These are phyloP conservation scores for Melanophora roralis DNA, from an alignment of 2,888 invertebrate genomes.

Conservation along the genomic window DNA sequence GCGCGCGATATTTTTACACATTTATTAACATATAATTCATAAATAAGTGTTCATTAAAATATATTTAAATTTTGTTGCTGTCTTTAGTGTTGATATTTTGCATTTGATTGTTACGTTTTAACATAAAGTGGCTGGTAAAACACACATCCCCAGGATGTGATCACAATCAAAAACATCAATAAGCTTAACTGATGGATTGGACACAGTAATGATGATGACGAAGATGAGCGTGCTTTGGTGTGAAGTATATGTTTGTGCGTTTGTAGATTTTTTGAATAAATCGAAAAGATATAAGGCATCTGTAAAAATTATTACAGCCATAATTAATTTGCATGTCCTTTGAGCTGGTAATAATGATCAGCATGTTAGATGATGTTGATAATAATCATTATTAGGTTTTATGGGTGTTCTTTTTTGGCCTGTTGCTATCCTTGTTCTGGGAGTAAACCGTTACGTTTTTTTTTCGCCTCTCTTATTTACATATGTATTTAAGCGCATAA, in stretches of 20 bases:
- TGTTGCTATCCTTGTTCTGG: slow-evolving; percentile 30
- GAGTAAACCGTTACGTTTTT: not conserved
- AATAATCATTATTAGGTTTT: slow-evolving; percentile 48
- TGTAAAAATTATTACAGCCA: slow-evolving; percentile 12
- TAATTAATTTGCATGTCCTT: slow-evolving; percentile 38
- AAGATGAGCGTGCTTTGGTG: not conserved
- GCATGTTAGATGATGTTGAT: slow-evolving; percentile 25
- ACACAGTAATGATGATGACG: slow-evolving; percentile 40
- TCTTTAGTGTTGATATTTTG: not conserved
- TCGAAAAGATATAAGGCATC: not conserved
- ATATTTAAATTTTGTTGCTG: not conserved
- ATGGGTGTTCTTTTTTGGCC: slow-evolving; percentile 56
- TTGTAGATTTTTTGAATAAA: slow-evolving; percentile 19
- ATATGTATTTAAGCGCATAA: slow-evolving; percentile 60
- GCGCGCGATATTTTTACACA: slow-evolving; percentile 50
- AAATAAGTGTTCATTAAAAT: slow-evolving; percentile 32
- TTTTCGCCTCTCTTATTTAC: slow-evolving; percentile 31
- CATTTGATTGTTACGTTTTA: slow-evolving; percentile 47
- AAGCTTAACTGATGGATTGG: slow-evolving; percentile 62
- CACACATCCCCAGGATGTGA: slow-evolving; percentile 58
- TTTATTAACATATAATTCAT: slow-evolving; percentile 57
- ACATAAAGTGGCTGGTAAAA: slow-evolving; percentile 56
- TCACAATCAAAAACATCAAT: slow-evolving; percentile 62
- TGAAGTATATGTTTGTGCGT: slow-evolving; percentile 3
- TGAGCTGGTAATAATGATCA: slow-evolving; percentile 19